Percentiles rank a stretch among this genome's conserved stretches.
phyloP scores from a whole-genome alignment of 2,797 vertebrate genomes.

The Podarcis lilfordi region DNA sequence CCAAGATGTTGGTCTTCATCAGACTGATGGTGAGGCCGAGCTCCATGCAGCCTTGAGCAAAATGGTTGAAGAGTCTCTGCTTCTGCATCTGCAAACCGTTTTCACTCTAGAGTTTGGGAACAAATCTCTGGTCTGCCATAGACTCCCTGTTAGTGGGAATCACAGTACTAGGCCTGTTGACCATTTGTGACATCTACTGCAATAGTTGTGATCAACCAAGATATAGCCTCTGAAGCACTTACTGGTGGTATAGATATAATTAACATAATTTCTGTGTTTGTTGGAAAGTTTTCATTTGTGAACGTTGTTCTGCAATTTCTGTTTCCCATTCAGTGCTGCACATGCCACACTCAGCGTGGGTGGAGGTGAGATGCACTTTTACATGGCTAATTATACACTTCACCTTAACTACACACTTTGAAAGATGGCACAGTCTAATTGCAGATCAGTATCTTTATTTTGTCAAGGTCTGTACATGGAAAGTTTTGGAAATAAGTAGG shows the following conservation, averaged over 20 bases:
- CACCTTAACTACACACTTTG: conserved; percentile 57
- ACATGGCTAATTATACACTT: conserved; percentile 63
- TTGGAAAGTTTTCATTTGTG: neutral
- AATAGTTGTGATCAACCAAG: neutral
- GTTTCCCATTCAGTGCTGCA: conserved; percentile 18
- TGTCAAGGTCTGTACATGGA: conserved; percentile 45
- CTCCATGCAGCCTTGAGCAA: no score
- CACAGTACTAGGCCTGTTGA: neutral
- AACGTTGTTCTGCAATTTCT: neutral
- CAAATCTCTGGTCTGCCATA: neutral
- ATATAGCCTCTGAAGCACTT: neutral
- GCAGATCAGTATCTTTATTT: conserved; percentile 58
- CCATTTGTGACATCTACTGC: neutral
- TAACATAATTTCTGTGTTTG: neutral
- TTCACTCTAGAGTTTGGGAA: neutral
- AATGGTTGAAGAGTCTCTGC: no score
- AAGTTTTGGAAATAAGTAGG: conserved; percentile 41
- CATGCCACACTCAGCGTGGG: conserved; percentile 12
- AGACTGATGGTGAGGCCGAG: no score
- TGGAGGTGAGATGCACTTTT: conserved; percentile 51
- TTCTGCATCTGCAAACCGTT: neutral
- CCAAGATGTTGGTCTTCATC: no score
- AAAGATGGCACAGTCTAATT: conserved; percentile 59
- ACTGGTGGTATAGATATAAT: neutral
- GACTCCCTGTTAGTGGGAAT: neutral